phyloP scores from a whole-genome alignment of 2,113 vertebrate genomes.

The Chloropsis cyanopogon region DNA sequence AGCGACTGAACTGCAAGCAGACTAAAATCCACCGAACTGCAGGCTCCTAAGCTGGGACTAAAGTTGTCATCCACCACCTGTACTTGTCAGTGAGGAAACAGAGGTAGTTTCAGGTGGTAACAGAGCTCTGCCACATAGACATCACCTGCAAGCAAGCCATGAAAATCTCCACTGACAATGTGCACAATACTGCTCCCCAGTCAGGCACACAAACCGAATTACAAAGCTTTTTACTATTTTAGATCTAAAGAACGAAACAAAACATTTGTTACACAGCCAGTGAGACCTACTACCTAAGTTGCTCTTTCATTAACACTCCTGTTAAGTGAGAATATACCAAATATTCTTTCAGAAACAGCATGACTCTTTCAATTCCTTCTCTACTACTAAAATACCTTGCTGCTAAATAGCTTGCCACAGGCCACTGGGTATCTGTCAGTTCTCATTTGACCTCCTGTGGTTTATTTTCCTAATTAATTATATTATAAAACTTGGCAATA shows the following conservation, averaged over 20 bases:
- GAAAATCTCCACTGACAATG: not conserved
- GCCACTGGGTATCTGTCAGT: not conserved
- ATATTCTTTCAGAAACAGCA: not conserved
- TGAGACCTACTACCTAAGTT: not conserved
- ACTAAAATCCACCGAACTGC: not conserved
- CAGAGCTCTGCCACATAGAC: not conserved
- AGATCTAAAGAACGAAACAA: not conserved
- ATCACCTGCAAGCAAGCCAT: not conserved
- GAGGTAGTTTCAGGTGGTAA: not conserved
- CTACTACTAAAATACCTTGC: not conserved
- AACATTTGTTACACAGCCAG: not conserved
- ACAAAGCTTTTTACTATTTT: not conserved
- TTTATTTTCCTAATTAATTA: not conserved
- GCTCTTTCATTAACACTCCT: not conserved
- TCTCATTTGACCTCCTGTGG: not conserved
- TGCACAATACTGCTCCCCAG: not conserved
- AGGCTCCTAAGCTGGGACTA: not conserved
- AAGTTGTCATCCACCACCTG: not conserved
- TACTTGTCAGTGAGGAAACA: not conserved
- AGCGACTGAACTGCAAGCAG: rapidly evolving
- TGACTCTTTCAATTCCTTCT: not conserved
- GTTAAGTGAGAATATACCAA: not conserved
- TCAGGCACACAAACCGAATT: not conserved
- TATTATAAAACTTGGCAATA: not conserved
- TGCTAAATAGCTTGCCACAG: not conserved